Conservation (phyloP, 1,140 invertebrate species). For the Ptiloglossa arizonensis region DNA sequence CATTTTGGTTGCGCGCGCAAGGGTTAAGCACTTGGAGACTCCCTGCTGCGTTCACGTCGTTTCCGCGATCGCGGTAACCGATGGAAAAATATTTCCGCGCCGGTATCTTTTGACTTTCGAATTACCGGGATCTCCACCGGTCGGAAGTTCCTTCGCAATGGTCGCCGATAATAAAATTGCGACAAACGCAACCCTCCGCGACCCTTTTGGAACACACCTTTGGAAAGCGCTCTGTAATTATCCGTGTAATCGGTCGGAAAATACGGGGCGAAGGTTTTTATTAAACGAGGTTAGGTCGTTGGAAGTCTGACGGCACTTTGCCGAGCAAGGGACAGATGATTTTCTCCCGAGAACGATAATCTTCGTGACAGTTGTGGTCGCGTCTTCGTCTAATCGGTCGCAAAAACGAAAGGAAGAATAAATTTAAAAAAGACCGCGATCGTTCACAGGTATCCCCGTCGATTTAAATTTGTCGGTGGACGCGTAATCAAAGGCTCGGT, state of each 20-base stretch:
- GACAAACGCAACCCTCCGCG: neutral
- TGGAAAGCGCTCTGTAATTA: conserved; percentile 41
- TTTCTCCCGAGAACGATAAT: conserved; percentile 9
- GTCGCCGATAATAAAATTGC: conserved; percentile 6
- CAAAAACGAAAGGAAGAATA: too few relatives aligned
- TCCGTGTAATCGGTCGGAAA: conserved; percentile 22
- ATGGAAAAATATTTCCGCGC: too few relatives aligned
- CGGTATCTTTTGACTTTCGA: conserved; percentile 1
- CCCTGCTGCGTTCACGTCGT: too few relatives aligned
- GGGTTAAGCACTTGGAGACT: too few relatives aligned
- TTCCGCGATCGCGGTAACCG: too few relatives aligned
- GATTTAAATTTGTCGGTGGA: conserved; percentile 35
- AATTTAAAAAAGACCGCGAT: conserved; percentile 28
- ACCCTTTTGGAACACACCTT: neutral
- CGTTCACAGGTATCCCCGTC: neutral
- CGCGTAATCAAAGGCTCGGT: conserved; percentile 29
- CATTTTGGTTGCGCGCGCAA: too few relatives aligned
- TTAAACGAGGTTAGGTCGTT: neutral
- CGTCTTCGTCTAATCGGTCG: conserved; percentile 9
- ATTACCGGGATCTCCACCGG: neutral
- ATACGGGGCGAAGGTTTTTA: conserved; percentile 8
- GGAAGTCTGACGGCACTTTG: neutral
- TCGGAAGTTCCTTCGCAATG: neutral
- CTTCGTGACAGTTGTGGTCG: neutral
- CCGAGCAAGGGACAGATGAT: conserved; percentile 16